Evolutionary conservation across 2,888 invertebrate species (phyloP).

Genomic region (Euzetes globulus): DNA sequence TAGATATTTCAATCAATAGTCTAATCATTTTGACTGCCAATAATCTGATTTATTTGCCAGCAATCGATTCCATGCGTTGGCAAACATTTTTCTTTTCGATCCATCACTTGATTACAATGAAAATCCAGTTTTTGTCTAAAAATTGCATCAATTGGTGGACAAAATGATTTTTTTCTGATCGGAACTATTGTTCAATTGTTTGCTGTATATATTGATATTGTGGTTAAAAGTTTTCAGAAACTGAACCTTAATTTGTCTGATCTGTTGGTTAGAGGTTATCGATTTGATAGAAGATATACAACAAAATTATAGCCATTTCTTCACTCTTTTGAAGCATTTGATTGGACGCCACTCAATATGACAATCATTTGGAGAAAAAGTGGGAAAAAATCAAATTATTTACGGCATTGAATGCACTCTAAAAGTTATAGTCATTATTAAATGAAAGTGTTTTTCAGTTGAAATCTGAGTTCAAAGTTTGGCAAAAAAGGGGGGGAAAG

Average conservation of each 20-base stretch:
- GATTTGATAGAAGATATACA: neutral
- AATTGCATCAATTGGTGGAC: neutral
- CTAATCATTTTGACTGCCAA: neutral
- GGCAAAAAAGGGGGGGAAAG: no score
- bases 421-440: no score
- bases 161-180: neutral
- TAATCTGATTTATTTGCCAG: neutral
- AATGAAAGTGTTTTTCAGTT: no score
- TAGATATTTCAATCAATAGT: neutral
- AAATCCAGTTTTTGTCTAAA: neutral
- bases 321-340: constrained; percentile 1
- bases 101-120: neutral
- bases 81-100: neutral
- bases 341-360: neutral
- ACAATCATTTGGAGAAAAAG: neutral
- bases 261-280: neutral
- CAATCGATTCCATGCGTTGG: neutral
- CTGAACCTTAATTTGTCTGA: neutral
- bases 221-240: neutral
- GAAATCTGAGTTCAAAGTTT: no score
- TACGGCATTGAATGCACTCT: neutral
- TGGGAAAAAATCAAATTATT: neutral
- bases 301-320: neutral
- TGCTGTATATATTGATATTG: neutral
- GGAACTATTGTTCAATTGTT: neutral